phyloP scores from a whole-genome alignment of 2,797 vertebrate genomes.

The Arremon brunneinucha region DNA sequence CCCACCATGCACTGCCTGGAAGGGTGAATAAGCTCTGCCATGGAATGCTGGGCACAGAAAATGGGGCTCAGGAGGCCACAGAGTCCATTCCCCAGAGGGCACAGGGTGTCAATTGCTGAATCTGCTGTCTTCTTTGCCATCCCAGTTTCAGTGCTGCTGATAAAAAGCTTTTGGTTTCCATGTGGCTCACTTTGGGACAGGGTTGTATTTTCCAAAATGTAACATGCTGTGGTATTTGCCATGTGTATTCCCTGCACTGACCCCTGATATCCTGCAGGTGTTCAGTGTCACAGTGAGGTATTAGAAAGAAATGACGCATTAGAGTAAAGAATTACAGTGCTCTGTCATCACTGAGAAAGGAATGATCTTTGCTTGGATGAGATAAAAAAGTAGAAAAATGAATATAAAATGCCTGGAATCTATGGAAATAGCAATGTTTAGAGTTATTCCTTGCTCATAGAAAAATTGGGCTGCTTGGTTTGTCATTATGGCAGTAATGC shows the following conservation, averaged over 20 bases:
- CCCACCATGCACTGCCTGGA: rapidly evolving
- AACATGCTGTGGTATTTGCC: not conserved
- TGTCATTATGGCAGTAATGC: no score
- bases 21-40: not conserved
- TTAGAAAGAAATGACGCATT: not conserved
- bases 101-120: rapidly evolving
- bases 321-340: no score
- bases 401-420: not conserved
- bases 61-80: not conserved
- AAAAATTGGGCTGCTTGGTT: no score
- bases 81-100: not conserved
- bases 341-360: not conserved
- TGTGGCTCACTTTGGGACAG: not conserved
- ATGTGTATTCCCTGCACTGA: rapidly evolving
- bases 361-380: not conserved
- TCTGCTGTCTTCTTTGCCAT: not conserved
- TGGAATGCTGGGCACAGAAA: not conserved
- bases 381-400: not conserved
- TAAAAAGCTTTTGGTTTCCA: not conserved
- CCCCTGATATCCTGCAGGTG: not conserved
- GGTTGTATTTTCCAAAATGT: not conserved
- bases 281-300: not conserved
- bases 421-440: not conserved
- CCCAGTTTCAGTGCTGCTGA: not conserved
- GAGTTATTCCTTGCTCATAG: not conserved